Evolutionary conservation across 2,797 vertebrate species (phyloP).

Genomic region (Sebastolobus altivelis): DNA sequence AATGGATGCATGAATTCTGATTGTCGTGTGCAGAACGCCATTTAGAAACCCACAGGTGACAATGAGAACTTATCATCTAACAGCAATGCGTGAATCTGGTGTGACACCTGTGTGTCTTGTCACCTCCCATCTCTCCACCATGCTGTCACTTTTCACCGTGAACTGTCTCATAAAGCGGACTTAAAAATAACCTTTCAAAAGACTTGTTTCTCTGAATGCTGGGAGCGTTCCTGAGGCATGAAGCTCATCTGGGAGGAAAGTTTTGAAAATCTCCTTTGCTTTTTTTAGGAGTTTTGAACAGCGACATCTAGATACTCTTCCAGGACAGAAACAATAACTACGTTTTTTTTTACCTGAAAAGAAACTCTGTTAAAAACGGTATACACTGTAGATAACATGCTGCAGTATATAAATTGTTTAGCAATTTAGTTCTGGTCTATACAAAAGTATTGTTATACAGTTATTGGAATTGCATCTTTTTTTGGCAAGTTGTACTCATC

Average conservation of each 20-base stretch:
- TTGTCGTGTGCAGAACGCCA: background rate
- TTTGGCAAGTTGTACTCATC: background rate
- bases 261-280: constrained; percentile 26
- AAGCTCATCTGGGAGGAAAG: constrained; percentile 26
- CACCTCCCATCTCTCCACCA: background rate
- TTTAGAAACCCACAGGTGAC: constrained; percentile 7
- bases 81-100: background rate
- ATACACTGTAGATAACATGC: background rate
- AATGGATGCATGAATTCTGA: background rate
- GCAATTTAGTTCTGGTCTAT: background rate
- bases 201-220: constrained; percentile 34
- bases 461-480: background rate
- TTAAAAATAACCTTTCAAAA: constrained; percentile 57
- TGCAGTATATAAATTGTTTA: background rate
- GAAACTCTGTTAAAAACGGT: background rate
- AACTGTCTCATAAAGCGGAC: constrained; percentile 39
- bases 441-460: background rate
- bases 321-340: constrained; percentile 3
- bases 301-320: constrained; percentile 14
- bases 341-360: background rate
- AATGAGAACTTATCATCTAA: background rate
- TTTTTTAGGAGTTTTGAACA: constrained; percentile 17
- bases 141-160: constrained; percentile 21
- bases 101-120: background rate
- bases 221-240: constrained; percentile 38